Conservation (phyloP, 2,797 vertebrate species). For the Chelon auratus region DNA sequence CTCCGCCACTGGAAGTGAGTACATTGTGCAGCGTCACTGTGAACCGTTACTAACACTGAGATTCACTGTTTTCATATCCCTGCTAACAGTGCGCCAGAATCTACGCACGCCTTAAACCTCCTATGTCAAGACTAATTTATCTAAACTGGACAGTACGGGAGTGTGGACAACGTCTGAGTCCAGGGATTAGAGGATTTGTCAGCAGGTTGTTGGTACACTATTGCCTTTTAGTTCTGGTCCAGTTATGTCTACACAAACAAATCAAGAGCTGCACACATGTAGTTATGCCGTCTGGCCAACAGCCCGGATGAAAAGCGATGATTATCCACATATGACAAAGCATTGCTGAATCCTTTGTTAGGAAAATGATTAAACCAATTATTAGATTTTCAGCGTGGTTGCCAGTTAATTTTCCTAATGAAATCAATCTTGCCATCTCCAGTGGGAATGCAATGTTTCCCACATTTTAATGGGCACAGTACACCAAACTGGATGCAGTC, state of each 20-base stretch:
- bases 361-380: not conserved
- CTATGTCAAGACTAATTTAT: conserved; percentile 2
- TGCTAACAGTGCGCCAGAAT: conserved; percentile 1
- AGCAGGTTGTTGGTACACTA: no score
- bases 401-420: not conserved
- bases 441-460: not conserved
- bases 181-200: no score
- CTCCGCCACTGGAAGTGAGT: conserved; percentile 91
- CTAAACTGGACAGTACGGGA: not conserved
- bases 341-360: no score
- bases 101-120: not conserved
- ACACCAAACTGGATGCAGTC: not conserved
- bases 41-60: conserved; percentile 35
- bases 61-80: not conserved
- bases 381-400: no score
- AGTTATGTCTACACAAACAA: not conserved
- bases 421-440: not conserved
- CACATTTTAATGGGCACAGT: not conserved
- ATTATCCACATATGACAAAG: no score
- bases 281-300: not conserved
- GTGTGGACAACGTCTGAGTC: no score
- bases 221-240: not conserved
- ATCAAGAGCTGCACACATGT: not conserved
- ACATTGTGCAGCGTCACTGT: conserved; percentile 28
- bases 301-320: not conserved